A percentile compares a stretch with the other conserved stretches of the same genome.
Evolutionary conservation across 2,797 vertebrate species (phyloP).

Genomic region (Florisuga fusca): DNA sequence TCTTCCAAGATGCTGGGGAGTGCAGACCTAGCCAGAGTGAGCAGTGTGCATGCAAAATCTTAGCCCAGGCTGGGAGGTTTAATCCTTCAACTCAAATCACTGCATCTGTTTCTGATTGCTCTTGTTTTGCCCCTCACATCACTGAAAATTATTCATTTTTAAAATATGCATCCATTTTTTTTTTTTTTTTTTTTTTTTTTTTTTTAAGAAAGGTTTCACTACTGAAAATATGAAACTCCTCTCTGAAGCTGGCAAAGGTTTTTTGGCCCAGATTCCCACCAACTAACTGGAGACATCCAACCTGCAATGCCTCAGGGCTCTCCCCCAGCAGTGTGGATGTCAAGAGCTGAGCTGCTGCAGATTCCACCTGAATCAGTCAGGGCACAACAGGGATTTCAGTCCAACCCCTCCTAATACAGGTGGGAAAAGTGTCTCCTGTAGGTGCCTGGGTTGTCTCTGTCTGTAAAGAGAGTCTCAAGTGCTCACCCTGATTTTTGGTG

Average conservation of each 20-base stretch:
- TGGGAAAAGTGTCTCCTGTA: not conserved
- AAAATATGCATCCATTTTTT: not conserved
- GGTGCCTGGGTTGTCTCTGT: not conserved
- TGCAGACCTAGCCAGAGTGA: not conserved
- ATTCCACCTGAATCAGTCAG: not conserved
- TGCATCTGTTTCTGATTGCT: constrained; percentile 33
- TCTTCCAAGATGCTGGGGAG: constrained; percentile 18
- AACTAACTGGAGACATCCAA: not conserved
- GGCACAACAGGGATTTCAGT: not conserved
- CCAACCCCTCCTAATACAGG: not conserved
- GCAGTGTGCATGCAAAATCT: not conserved
- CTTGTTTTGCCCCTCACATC: not conserved
- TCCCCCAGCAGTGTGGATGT: not conserved
- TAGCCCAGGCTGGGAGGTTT: not conserved
- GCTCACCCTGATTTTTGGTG: not conserved
- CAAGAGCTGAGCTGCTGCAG: not conserved
- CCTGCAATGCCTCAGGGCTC: fast-evolving
- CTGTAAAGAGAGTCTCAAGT: not conserved
- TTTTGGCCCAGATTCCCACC: not conserved
- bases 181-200: not conserved
- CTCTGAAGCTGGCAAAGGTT: not conserved
- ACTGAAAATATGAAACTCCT: not conserved
- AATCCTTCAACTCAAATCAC: not conserved
- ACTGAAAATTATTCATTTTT: not conserved
- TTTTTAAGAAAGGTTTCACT: not conserved